Evolutionary conservation across 2,797 vertebrate species (phyloP).

Genomic region (Macroramphosus scolopax): DNA sequence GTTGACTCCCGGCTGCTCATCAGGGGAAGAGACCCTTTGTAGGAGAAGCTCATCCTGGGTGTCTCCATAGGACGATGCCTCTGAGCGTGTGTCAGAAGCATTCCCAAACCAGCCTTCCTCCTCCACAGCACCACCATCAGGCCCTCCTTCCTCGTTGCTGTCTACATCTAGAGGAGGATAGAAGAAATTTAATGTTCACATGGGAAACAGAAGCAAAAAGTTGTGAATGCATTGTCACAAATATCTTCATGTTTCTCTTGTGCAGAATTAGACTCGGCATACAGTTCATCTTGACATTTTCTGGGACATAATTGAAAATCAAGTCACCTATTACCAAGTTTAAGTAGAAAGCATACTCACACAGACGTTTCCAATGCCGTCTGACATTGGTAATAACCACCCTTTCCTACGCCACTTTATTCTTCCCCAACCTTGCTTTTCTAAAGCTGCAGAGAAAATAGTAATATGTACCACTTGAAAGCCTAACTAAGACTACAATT

Average conservation of each 20-base stretch:
- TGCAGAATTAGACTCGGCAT: not conserved
- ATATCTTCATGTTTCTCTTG: not conserved
- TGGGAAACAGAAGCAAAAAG: conserved; percentile 1
- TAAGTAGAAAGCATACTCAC: conserved; percentile 5
- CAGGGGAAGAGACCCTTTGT: conserved; percentile 85
- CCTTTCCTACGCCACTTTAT: conserved; percentile 11
- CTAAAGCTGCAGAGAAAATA: conserved; percentile 20
- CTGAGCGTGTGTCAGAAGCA: conserved; percentile 84
- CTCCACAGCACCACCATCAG: conserved; percentile 86
- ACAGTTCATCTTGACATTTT: conserved; percentile 3
- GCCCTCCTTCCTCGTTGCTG: conserved; percentile 89
- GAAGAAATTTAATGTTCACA: conserved; percentile 10
- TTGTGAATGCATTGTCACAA: not conserved
- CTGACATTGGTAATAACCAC: conserved; percentile 11
- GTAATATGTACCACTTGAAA: conserved; percentile 2
- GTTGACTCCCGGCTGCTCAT: conserved; percentile 77
- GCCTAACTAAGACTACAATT: conserved; percentile 2
- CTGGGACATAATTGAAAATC: conserved; percentile 1
- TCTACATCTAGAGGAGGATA: conserved; percentile 84
- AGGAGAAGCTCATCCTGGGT: conserved; percentile 85
- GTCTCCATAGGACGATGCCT: conserved; percentile 93
- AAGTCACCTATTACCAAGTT: conserved; percentile 14
- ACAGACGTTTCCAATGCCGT: not conserved
- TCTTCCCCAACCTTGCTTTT: conserved; percentile 14
- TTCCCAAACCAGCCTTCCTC: conserved; percentile 97